These are phyloP conservation scores for Agonum fuliginosum DNA, from an alignment of 2,888 invertebrate species.

Conservation along the genomic window DNA sequence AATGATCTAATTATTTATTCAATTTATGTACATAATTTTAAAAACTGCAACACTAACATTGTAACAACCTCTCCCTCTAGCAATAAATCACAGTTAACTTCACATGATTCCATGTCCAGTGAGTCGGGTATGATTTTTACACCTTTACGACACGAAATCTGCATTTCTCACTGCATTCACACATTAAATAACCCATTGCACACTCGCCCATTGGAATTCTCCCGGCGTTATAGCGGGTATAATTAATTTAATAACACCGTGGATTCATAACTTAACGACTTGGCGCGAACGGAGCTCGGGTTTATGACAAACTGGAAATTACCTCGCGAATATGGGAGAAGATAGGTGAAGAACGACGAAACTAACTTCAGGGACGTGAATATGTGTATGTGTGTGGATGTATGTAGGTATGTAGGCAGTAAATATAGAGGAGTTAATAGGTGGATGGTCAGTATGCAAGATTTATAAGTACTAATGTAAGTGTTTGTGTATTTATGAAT, in stretches of 20 bases:
- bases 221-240: slow-evolving; percentile 38
- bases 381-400: slow-evolving; percentile 10
- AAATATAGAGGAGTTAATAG: neutral
- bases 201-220: neutral
- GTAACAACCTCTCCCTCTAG: neutral
- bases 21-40: too few relatives aligned
- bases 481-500: neutral
- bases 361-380: too few relatives aligned
- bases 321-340: slow-evolving; percentile 30
- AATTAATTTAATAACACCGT: slow-evolving; percentile 56
- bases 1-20: too few relatives aligned
- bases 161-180: neutral
- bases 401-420: neutral
- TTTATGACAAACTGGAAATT: slow-evolving; percentile 44
- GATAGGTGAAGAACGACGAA: too few relatives aligned
- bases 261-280: slow-evolving; percentile 56
- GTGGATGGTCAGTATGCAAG: neutral
- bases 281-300: slow-evolving; percentile 19
- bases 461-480: neutral
- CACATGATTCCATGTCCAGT: slow-evolving; percentile 16
- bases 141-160: slow-evolving; percentile 26
- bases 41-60: neutral
- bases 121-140: slow-evolving; percentile 27
- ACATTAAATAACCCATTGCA: neutral
- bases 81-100: slow-evolving; percentile 10